Evolutionary conservation across 1,140 invertebrate species (phyloP).

Genomic region (Pseudomyrmex dendroicus): DNA sequence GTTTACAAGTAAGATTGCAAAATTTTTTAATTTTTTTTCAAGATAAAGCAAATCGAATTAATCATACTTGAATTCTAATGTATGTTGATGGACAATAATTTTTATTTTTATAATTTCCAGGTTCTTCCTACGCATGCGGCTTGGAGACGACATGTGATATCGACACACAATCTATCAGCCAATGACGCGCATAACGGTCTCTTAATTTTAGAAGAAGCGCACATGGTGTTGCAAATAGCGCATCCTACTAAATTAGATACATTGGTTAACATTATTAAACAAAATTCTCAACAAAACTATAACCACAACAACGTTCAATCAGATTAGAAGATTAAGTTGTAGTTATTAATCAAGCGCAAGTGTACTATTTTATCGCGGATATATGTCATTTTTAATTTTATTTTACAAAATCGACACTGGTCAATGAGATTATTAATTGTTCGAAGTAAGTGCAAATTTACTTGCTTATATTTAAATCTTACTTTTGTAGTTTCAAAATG

Average conservation of each 20-base stretch:
- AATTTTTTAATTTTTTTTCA: not conserved
- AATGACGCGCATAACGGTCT: conserved; percentile 87
- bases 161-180: conserved; percentile 86
- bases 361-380: not conserved
- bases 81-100: not conserved
- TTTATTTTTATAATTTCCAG: conserved; percentile 64
- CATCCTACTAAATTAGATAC: conserved; percentile 83
- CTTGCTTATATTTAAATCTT: conserved; percentile 1
- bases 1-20: conserved; percentile 77
- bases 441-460: conserved; percentile 34
- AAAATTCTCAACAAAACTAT: conserved; percentile 73
- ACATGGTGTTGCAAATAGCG: conserved; percentile 86
- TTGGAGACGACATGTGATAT: conserved; percentile 87
- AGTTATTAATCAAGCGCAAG: not conserved
- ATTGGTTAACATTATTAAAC: conserved; percentile 80
- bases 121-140: conserved; percentile 86
- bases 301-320: conserved; percentile 46
- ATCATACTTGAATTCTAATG: not conserved
- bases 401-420: not conserved
- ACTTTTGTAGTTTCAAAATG: too few species aligned
- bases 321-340: conserved; percentile 55
- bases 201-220: conserved; percentile 88
- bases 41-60: not conserved
- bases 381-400: not conserved
- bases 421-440: conserved; percentile 1